These are phyloP conservation scores for Heliconius congener DNA, from an alignment of 1,140 invertebrate genomes.

Conservation along the genomic window DNA sequence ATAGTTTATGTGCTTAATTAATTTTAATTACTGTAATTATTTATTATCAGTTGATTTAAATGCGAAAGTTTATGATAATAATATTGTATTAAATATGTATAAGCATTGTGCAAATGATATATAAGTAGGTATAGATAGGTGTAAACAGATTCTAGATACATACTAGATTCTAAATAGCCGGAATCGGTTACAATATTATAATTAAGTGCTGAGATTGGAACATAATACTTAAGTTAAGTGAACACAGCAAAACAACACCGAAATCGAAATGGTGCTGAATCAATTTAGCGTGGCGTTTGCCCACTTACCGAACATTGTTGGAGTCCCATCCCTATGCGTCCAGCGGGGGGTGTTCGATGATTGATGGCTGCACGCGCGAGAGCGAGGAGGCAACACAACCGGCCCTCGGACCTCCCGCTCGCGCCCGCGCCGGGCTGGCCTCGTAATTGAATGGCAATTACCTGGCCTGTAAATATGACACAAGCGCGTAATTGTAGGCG, in stretches of 20 bases:
- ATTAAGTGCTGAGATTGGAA: neutral
- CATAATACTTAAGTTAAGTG: constrained; percentile 42
- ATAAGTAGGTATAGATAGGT: neutral
- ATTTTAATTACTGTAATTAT: constrained; percentile 42
- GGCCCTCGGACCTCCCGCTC: constrained; percentile 49
- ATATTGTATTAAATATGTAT: constrained; percentile 3
- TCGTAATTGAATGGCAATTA: constrained; percentile 81
- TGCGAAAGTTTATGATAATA: constrained; percentile 16
- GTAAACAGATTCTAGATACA: too few species aligned
- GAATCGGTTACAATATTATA: neutral
- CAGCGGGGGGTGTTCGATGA: constrained; percentile 76
- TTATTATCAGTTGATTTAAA: constrained; percentile 20
- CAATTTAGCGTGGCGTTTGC: constrained; percentile 74
- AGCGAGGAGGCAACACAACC: constrained; percentile 47
- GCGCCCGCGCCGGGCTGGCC: constrained; percentile 61
- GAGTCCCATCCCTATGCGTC: constrained; percentile 72
- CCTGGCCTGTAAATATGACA: constrained; percentile 81
- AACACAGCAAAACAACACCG: constrained; percentile 53
- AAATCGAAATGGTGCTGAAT: constrained; percentile 63
- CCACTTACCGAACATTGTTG: constrained; percentile 77
- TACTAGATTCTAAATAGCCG: neutral
- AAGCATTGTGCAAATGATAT: neutral
- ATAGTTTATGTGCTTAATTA: constrained; percentile 40
- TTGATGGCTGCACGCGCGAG: constrained; percentile 68
- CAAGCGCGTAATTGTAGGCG: constrained; percentile 79